Evolutionary conservation across 2,797 vertebrate genomes (phyloP), one percentile per base, ranked within the genome.

Genomic region (Myotis daubentonii): DNA sequence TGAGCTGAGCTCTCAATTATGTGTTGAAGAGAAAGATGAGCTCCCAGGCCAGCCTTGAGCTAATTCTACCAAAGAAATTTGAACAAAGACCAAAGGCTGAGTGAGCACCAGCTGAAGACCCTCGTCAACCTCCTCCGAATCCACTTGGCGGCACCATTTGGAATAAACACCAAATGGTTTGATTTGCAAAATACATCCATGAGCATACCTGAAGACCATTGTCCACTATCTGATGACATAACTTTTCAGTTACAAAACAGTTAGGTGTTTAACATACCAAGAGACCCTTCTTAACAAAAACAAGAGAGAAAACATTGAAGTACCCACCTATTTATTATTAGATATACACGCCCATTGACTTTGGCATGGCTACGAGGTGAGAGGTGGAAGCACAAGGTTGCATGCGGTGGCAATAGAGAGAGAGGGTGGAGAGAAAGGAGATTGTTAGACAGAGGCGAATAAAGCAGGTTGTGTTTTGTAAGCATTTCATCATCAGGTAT

Each of bases 311-410:
- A 98, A 97, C 47, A 80, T 82, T 68, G 98, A 98, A 96, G 97
- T 99, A 99, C 99, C 99, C 99, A 99, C 99, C 99, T 99, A 99
- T 99, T 99, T 98, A 99, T 99, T 99, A 99, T 99, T 98, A 99
- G 98, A 99, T 99, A 99, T 97, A 99, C 99, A 98, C 99, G 99
- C 91, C 99, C 99, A 99, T 98, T 99, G 99, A 99, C 99, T 99
- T 99, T 99, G 98, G 99, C 98, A 97, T 99, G 99, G 98, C 99
- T 99, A 99, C 89, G 89, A 97, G 95, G 94, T 98, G 98, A 98
- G 97, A 98, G 97, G 97, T 91, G 97, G 96, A 98, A 97, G 97
- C 96, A 94, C 95, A 96, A 94, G 97, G 97, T 97, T 49, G 96
- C 92, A 95, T 96, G 86, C 51, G 95, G 97, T 97, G 93, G 94